Evolutionary conservation across 2,888 invertebrate genomes (phyloP), one percentile per base, ranked within the genome.

Genomic region (Caenorhabditis sp.): DNA sequence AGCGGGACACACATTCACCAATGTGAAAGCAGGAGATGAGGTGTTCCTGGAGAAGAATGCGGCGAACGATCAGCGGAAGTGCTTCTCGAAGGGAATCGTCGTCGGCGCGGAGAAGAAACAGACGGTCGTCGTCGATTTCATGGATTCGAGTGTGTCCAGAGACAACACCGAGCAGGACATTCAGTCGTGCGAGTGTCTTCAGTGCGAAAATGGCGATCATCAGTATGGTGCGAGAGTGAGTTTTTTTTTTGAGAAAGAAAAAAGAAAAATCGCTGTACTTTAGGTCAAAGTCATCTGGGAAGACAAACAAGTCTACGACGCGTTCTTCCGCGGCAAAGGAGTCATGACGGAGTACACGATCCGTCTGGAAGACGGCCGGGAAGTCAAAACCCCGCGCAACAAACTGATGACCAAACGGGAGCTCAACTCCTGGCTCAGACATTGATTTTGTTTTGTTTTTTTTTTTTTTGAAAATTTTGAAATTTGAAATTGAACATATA

Each of bases 141-240:
- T 93, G n/a, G 94, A 94, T 87, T 93, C 92, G 18, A 94, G 94
- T 22, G 94, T 94, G 89, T 94, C 94, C 82, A 93, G 94, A 32
- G 94, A 94, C 90, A 92, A 94, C 51, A 93, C 93, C 65, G 93
- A 94, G 18, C 92, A 58, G 13, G 87, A 87, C 26, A 78, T 87
- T 24, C 37, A 67, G 9, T 60, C 50, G 9, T 87, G 87, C 58
- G 81, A 80, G 28, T 87, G 87, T 56, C 20, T 71, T 15, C 4
- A 51, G 1, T 83, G 83, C 65, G 83, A 85, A 22, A 65, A 64
- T 15, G 58, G 32, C 5, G 50, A 80, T 9, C 85, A 85, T 76
- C 71, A 83, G 53, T 58, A 69, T 40, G 85, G 85, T 4, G 28
- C 70, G 2, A 82, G 72, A 51, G 85, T 85, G 15, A 72, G 47